These are phyloP conservation scores for Ornithorhynchus anatinus DNA, from an alignment of 2,113 vertebrate species.

Conservation along the genomic window DNA sequence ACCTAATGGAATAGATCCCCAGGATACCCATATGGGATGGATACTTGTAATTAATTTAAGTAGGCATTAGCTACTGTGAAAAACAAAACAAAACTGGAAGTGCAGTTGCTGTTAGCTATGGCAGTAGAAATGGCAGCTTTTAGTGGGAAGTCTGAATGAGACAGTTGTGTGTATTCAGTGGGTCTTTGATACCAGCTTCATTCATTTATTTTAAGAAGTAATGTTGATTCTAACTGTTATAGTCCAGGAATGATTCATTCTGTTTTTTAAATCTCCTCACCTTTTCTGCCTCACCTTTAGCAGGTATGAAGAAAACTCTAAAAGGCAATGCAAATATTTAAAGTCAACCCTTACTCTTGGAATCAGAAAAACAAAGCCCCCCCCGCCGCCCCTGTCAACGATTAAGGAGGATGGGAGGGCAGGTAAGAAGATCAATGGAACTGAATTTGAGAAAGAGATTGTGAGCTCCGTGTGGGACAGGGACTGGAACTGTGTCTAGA, in stretches of 20 bases:
- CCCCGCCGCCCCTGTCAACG: no score
- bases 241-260: neutral
- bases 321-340: neutral
- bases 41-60: slow-evolving; percentile 32
- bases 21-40: slow-evolving; percentile 25
- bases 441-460: no score
- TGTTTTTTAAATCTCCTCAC: neutral
- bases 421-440: no score
- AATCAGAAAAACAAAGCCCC: neutral
- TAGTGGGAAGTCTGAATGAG: neutral
- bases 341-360: neutral
- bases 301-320: neutral
- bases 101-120: slow-evolving; percentile 4
- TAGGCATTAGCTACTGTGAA: slow-evolving; percentile 7
- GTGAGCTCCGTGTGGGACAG: no score
- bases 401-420: no score
- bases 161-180: slow-evolving; percentile 13
- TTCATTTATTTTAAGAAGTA: neutral
- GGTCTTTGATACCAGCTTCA: neutral
- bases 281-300: neutral
- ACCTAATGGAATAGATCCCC: slow-evolving; percentile 23
- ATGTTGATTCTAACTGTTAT: slow-evolving; percentile 6
- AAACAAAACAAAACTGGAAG: slow-evolving; percentile 53
- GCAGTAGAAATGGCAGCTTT: slow-evolving; percentile 4
- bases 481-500: no score